Percentiles rank a stretch among this genome's conserved stretches.
Conservation (phyloP, 2,888 invertebrate species). For the Quadriops clusia region DNA sequence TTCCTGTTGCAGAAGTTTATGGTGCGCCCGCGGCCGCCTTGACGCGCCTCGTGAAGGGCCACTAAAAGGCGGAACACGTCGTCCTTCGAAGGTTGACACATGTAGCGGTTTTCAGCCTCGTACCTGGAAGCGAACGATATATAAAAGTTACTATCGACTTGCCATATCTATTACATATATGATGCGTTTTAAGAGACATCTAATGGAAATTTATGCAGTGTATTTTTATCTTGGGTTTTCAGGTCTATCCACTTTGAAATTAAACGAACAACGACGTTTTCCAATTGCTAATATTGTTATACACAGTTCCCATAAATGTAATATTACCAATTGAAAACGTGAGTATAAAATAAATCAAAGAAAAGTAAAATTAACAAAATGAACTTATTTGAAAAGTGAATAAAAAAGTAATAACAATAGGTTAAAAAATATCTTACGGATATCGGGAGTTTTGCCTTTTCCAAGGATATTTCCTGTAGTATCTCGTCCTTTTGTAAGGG, state of each 20-base stretch:
- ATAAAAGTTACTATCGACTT: constrained; percentile 1
- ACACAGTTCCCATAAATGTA: too few species aligned
- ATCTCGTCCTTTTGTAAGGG: constrained; percentile 41
- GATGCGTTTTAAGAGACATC: too few species aligned
- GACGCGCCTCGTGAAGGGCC: constrained; percentile 48
- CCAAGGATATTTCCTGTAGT: constrained; percentile 51
- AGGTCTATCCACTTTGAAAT: background rate
- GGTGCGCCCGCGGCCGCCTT: constrained; percentile 40
- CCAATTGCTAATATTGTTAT: constrained; percentile 1
- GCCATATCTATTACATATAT: background rate
- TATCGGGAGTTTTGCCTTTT: constrained; percentile 43
- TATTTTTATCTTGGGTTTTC: too few species aligned
- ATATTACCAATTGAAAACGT: too few species aligned
- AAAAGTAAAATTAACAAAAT: too few species aligned
- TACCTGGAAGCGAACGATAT: constrained; percentile 34
- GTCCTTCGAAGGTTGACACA: constrained; percentile 50
- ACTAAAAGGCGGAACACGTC: constrained; percentile 49
- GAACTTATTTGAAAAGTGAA: too few species aligned
- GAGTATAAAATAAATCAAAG: too few species aligned
- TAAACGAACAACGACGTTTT: constrained; percentile 1
- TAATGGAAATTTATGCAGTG: too few species aligned
- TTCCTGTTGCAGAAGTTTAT: constrained; percentile 52
- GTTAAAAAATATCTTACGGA: too few species aligned
- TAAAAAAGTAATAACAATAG: too few species aligned
- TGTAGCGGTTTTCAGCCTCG: constrained; percentile 46